phyloP scores from a whole-genome alignment of 2,888 invertebrate species.

The Eupithecia subumbrata region DNA sequence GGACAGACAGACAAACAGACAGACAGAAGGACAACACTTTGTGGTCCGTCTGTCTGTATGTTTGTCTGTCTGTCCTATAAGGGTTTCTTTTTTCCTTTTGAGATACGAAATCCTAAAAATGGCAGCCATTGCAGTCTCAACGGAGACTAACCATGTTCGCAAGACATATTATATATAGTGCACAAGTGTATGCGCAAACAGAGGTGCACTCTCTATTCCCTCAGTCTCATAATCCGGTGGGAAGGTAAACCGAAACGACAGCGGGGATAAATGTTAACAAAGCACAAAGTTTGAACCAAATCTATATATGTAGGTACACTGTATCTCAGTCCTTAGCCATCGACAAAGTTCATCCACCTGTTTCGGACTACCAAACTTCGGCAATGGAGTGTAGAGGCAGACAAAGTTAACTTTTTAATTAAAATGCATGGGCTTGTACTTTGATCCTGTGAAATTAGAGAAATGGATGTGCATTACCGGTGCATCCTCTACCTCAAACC shows the following conservation, averaged over 20 bases:
- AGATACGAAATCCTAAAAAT: too few relatives aligned
- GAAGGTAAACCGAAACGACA: background rate
- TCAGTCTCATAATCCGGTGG: background rate
- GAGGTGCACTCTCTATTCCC: background rate
- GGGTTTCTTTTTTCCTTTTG: too few relatives aligned
- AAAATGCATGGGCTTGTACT: conserved; percentile 30
- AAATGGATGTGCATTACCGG: background rate
- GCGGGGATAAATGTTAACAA: background rate
- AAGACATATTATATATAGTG: conserved; percentile 2
- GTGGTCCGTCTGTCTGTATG: too few relatives aligned
- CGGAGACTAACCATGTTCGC: background rate
- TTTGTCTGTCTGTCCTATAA: too few relatives aligned
- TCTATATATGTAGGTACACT: too few relatives aligned
- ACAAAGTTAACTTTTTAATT: conserved; percentile 31
- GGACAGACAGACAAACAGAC: too few relatives aligned
- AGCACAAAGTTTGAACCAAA: background rate
- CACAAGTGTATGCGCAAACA: background rate
- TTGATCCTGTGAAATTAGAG: conserved; percentile 4
- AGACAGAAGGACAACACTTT: too few relatives aligned
- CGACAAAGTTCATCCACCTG: background rate
- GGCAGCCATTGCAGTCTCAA: too few relatives aligned
- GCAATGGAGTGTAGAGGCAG: conserved; percentile 15
- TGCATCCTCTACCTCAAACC: too few relatives aligned
- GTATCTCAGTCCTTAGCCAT: background rate
- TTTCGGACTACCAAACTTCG: background rate